Evolutionary conservation across 1,140 invertebrate genomes (phyloP), one percentile per base, ranked within the genome.

Genomic region (Hypsibius dujardini): DNA sequence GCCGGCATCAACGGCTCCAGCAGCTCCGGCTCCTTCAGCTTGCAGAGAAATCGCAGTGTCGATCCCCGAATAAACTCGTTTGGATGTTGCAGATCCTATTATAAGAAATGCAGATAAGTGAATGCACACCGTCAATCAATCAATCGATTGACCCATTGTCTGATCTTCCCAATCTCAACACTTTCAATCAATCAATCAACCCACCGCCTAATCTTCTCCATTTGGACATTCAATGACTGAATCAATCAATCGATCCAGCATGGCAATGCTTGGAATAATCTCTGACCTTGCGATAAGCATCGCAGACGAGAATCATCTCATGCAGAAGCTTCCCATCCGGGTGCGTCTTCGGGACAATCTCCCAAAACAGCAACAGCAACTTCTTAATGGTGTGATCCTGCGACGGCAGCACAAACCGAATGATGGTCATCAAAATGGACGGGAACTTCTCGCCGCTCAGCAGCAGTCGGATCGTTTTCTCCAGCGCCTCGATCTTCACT

Each of bases 301-400:
- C 95, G 82, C 96, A 99, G 3, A 99, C 96, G 47, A 99, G 83
- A 77, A 99, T 99, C 92, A 99, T 98, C 81, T 99, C 95, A 50
- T 86, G 95, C 74, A 98, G 80, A n/a, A 99, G 83, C 81, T 98
- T 98, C 40, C 95, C 95, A 85, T 98, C 94, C 0, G 89, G 79
- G 15, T 87, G 88, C 0, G 91, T 95, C 82, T 99, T 99, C 0
- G 95, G 95, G 1, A 98, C 94, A 74, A 98, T 95, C 82, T 99
- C 96, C 96, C 96, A 99, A 80, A 97, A 99, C 71, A 98, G 93
- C 0, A 98, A 82, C 42, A 99, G 79, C 46, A 98, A 78, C 79
- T 99, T 99, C 81, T 99, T 99, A 60, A 98, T 88, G 0, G 85
- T 91, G 78, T 99, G 95, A 79, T 99, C 94, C 79, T 96, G 90